Evolutionary conservation across 2,888 invertebrate genomes (phyloP), one percentile per base, ranked within the genome.

Genomic region (Sclerodermus sp.): DNA sequence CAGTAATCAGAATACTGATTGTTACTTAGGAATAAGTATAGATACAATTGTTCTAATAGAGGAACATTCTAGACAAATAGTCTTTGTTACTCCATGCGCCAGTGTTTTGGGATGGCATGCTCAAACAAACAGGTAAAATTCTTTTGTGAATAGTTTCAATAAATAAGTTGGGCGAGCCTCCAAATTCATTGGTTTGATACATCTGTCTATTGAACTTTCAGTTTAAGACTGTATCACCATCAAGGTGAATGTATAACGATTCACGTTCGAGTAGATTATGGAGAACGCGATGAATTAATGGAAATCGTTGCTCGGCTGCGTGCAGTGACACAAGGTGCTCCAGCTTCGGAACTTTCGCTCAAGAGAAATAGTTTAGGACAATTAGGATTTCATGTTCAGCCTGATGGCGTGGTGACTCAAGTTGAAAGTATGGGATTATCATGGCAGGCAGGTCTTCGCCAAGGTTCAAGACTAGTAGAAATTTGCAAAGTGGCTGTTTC

Each of bases 351-450:
- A 78, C 81, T 93, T 64, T 87, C 88, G 46, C 82, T 94, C 53
- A 86, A 88, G 67, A 83, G 95, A 15, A 94, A 93, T 71, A 85
- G 86, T 44, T 83, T 90, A 64, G 89, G 91, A 12, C 94, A 94
- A 73, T 84, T 96, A 42, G 95, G 93, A 12, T 91, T 91, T 79
- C 91, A 91, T 79, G 93, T 95, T 32, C 93, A 94, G 71, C 91
- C 91, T 13, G 95, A 95, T 77, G 96, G 96, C 2, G 87, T 96
- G 17, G 93, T 96, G 29, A 95, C 95, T 2, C 90, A 94, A 68
- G 94, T 96, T n/a, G 95, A 95, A 74, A 83, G 82, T 64, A 80
- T 84, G 74, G 87, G 85, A 18, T 80, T 82, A 31, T 89, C 90
- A 29, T 87, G 87, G 79, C 85, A 87, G 50, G 91, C 93, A 1